Conservation (phyloP, 2,888 invertebrate genomes). For the Ophioninae sp. region DNA sequence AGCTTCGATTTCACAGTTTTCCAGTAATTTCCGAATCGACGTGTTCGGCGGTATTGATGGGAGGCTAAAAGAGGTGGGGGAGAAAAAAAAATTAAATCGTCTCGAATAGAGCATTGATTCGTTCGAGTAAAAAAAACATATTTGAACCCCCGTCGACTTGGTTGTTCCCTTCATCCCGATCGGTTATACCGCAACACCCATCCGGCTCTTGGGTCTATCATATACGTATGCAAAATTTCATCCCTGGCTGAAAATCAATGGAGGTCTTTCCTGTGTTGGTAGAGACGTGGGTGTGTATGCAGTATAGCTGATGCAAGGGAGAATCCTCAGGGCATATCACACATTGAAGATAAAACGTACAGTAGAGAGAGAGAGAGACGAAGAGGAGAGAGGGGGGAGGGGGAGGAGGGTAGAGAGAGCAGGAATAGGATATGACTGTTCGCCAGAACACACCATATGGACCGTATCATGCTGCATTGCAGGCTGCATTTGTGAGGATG, state of each 20-base stretch:
- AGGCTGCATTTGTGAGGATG: conserved; percentile 43
- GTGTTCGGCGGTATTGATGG: neutral
- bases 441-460: conserved; percentile 19
- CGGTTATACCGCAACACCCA: neutral
- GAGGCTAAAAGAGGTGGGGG: neutral
- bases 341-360: conserved; percentile 52
- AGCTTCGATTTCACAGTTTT: no score
- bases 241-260: conserved; percentile 35
- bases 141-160: conserved; percentile 18
- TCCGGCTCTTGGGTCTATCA: neutral
- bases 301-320: conserved; percentile 20
- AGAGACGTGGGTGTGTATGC: neutral
- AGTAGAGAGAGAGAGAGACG: conserved; percentile 19
- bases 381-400: neutral
- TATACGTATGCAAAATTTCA: neutral
- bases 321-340: conserved; percentile 48
- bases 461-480: conserved; percentile 42
- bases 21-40: no score
- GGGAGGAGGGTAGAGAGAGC: no score
- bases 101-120: neutral
- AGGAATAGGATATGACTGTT: conserved; percentile 36
- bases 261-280: conserved; percentile 9
- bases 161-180: conserved; percentile 8
- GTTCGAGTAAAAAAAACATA: conserved; percentile 6
- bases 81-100: neutral